Evolutionary conservation across 2,797 vertebrate species (phyloP).

Genomic region (Ispidina picta): DNA sequence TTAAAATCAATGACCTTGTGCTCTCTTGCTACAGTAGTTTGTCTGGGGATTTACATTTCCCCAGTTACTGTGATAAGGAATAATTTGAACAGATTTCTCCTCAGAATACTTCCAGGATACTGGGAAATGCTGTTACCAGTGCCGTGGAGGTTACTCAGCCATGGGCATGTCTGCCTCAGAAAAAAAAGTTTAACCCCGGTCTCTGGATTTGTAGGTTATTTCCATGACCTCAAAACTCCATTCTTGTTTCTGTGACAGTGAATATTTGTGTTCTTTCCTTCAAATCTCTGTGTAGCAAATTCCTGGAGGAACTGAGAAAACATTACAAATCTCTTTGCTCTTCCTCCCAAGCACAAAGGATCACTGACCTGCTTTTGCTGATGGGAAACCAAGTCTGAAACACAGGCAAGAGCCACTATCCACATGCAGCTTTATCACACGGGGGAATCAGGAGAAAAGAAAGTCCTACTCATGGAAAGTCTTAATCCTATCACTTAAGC

Average conservation of each 20-base stretch:
- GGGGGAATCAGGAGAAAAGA: neutral
- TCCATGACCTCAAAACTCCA: neutral
- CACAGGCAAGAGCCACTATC: neutral
- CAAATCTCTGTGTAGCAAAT: neutral
- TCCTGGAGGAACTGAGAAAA: slow-evolving; percentile 9
- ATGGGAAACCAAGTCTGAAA: neutral
- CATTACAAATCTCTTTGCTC: neutral
- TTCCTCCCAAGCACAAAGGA: neutral
- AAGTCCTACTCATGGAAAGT: neutral
- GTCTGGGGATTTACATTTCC: neutral
- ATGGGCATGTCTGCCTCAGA: neutral
- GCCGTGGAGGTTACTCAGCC: neutral
- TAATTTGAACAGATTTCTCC: neutral
- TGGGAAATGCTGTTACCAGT: neutral
- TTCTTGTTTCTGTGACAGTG: neutral
- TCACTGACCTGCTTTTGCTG: slow-evolving; percentile 14
- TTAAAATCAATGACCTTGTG: neutral
- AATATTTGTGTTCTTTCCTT: neutral
- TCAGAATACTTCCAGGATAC: neutral
- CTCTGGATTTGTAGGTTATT: slow-evolving; percentile 22
- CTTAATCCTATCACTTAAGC: neutral
- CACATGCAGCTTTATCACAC: neutral
- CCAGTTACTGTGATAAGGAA: neutral
- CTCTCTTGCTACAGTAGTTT: neutral
- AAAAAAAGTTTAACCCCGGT: neutral